These are phyloP conservation scores for Patella depressa DNA, from an alignment of 2,888 invertebrate genomes.

Conservation along the genomic window DNA sequence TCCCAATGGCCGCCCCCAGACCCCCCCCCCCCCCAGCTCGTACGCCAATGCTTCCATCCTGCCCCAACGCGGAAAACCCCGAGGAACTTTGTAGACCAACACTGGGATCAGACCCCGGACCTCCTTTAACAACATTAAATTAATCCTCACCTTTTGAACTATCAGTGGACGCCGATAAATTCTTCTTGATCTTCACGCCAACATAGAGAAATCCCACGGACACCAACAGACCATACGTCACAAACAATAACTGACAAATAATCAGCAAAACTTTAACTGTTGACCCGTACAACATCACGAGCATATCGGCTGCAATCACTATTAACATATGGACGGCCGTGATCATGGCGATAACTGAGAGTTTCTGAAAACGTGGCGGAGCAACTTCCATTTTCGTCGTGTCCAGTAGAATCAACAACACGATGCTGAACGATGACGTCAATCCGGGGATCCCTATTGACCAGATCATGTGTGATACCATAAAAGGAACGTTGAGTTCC, in stretches of 20 bases:
- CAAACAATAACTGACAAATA: slow-evolving; percentile 52
- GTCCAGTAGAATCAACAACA: slow-evolving; percentile 55
- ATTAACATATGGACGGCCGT: slow-evolving; percentile 47
- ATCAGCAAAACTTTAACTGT: slow-evolving; percentile 44
- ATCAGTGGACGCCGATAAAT: slow-evolving; percentile 38
- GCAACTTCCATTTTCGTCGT: slow-evolving; percentile 56
- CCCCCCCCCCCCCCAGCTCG: too few species aligned
- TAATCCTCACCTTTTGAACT: slow-evolving; percentile 18
- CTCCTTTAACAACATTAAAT: neutral
- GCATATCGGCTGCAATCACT: slow-evolving; percentile 43
- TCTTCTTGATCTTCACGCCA: slow-evolving; percentile 42
- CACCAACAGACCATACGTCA: slow-evolving; percentile 47
- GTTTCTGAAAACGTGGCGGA: slow-evolving; percentile 52
- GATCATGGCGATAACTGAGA: slow-evolving; percentile 43
- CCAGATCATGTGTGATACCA: slow-evolving; percentile 45
- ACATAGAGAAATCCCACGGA: slow-evolving; percentile 50
- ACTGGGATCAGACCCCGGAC: too few species aligned
- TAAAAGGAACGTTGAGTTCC: slow-evolving; percentile 29
- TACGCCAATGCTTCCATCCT: too few species aligned
- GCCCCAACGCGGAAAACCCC: too few species aligned
- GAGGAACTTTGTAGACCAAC: too few species aligned
- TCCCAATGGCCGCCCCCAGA: too few species aligned
- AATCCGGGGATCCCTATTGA: slow-evolving; percentile 51
- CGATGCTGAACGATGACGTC: slow-evolving; percentile 51
- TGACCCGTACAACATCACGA: slow-evolving; percentile 34